Evolutionary conservation across 2,888 invertebrate genomes (phyloP).

Genomic region (Ophonus ardosiacus): DNA sequence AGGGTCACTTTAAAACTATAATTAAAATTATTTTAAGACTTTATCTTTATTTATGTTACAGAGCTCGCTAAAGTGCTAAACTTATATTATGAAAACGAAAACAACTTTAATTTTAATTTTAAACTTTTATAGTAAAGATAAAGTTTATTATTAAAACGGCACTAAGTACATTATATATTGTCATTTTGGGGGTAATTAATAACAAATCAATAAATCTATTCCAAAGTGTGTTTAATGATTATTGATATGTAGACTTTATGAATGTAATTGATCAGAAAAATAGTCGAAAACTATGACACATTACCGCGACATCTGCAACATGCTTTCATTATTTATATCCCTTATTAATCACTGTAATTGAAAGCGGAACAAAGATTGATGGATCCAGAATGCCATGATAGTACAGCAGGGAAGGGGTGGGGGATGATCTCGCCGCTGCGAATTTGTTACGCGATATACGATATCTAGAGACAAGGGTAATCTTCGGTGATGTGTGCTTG

Average conservation of each 20-base stretch:
- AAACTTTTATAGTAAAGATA: too few relatives aligned
- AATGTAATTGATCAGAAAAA: background rate
- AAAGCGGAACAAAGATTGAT: slow-evolving; percentile 21
- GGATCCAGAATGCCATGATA: background rate
- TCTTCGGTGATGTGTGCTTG: slow-evolving; percentile 10
- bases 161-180: too few relatives aligned
- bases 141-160: too few relatives aligned
- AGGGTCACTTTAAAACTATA: too few relatives aligned
- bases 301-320: background rate
- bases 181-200: too few relatives aligned
- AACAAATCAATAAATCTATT: background rate
- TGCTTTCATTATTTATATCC: background rate
- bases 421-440: background rate
- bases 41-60: too few relatives aligned
- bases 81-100: too few relatives aligned
- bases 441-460: slow-evolving; percentile 3
- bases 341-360: slow-evolving; percentile 18
- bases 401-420: background rate
- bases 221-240: background rate
- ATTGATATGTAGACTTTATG: too few relatives aligned
- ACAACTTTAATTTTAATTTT: too few relatives aligned
- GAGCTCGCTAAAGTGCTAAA: too few relatives aligned
- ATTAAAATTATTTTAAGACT: too few relatives aligned
- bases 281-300: background rate
- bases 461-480: background rate